These are phyloP conservation scores for Azemiops feae DNA, from an alignment of 2,113 vertebrate genomes.

Conservation along the genomic window DNA sequence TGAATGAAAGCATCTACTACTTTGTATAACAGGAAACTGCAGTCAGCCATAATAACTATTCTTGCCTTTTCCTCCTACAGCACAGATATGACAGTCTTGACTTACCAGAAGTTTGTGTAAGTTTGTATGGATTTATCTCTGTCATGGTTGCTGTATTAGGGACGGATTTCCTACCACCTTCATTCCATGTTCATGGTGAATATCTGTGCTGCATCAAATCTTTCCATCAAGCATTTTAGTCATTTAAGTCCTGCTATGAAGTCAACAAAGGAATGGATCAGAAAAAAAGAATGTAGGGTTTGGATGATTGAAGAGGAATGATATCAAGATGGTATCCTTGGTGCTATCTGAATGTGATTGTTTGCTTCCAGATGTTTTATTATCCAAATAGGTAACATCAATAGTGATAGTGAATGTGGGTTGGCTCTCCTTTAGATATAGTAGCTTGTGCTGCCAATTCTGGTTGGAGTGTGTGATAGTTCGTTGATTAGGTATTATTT, in stretches of 20 bases:
- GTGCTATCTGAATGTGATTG: background rate
- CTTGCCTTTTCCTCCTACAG: background rate
- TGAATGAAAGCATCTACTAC: background rate
- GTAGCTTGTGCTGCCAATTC: background rate
- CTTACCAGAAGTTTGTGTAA: background rate
- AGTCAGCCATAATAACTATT: background rate
- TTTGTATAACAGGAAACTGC: background rate
- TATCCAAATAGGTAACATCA: background rate
- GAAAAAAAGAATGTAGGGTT: background rate
- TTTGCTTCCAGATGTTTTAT: background rate
- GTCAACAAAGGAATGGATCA: background rate
- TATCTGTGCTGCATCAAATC: background rate
- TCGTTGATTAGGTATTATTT: background rate
- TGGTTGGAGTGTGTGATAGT: background rate
- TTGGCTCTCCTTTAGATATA: background rate
- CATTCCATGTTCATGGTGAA: background rate
- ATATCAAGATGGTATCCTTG: background rate
- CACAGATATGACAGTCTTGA: background rate
- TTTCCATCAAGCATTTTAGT: background rate
- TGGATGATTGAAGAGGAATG: background rate
- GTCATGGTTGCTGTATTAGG: background rate
- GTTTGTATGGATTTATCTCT: background rate
- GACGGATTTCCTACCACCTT: background rate
- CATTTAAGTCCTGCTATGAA: background rate
- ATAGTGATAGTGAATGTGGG: background rate